Percentiles rank a stretch among this genome's conserved stretches.
phyloP scores from a whole-genome alignment of 1,140 invertebrate species.

The Drosophila tropicalis region DNA sequence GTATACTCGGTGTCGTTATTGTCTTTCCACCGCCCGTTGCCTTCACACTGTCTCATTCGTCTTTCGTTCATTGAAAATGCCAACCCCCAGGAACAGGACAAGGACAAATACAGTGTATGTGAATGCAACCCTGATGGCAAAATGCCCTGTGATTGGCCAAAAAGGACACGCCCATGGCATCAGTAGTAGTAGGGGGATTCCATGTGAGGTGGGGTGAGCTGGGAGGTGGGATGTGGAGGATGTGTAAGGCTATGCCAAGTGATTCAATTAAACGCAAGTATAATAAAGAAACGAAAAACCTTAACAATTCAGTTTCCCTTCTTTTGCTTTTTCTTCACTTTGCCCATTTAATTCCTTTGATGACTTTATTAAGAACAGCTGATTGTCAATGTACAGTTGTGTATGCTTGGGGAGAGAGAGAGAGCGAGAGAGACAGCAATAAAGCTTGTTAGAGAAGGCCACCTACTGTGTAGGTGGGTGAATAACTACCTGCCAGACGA shows the following conservation, averaged over 20 bases:
- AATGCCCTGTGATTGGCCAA: constrained; percentile 43
- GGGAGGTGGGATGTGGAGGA: constrained; percentile 3
- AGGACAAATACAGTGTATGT: constrained; percentile 38
- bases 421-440: background rate
- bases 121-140: constrained; percentile 26
- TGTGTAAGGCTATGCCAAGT: constrained; percentile 60
- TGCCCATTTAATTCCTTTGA: constrained; percentile 28
- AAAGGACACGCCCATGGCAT: constrained; percentile 44
- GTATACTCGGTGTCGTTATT: constrained; percentile 35
- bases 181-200: background rate
- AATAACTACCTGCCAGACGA: background rate
- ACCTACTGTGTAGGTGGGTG: background rate
- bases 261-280: constrained; percentile 76
- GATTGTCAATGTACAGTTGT: constrained; percentile 59
- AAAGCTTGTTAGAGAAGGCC: background rate
- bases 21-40: constrained; percentile 25
- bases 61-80: background rate
- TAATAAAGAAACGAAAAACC: constrained; percentile 32
- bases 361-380: constrained; percentile 32
- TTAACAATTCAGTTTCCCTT: constrained; percentile 10
- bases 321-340: background rate
- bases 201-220: background rate
- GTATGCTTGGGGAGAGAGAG: constrained; percentile 9
- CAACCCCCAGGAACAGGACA: constrained; percentile 24
- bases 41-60: background rate